Conservation (phyloP, 2,113 vertebrate species). For the Colinus virginianus region DNA sequence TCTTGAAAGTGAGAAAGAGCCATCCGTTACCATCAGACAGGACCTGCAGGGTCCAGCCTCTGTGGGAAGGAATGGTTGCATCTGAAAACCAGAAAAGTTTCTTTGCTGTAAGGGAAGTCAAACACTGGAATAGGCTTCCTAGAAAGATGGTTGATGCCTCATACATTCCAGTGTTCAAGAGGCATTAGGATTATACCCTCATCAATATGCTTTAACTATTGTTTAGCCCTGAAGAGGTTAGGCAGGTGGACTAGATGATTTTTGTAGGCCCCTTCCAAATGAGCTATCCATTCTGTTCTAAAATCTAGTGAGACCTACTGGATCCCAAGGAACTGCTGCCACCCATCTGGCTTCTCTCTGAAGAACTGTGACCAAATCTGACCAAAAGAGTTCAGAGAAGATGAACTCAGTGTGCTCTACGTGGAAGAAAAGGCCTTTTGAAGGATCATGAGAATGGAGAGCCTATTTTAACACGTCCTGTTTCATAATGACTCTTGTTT, state of each 20-base stretch:
- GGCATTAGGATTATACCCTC: background rate
- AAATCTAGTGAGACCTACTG: background rate
- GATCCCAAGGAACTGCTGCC: background rate
- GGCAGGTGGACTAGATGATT: background rate
- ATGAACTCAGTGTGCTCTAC: background rate
- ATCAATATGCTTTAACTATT: background rate
- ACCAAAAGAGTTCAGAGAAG: background rate
- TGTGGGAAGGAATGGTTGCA: fast-evolving
- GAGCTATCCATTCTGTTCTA: background rate
- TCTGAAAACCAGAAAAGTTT: background rate
- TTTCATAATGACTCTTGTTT: slow-evolving; percentile 53
- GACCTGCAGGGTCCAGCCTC: background rate
- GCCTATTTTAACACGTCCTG: slow-evolving; percentile 20
- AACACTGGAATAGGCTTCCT: background rate
- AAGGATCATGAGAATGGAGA: background rate
- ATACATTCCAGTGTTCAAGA: background rate
- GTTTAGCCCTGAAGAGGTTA: background rate
- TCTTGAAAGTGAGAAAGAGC: background rate
- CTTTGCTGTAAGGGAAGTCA: background rate
- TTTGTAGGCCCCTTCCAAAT: background rate
- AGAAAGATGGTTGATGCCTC: background rate
- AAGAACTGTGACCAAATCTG: background rate
- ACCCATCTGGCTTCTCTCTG: background rate
- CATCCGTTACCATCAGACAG: background rate
- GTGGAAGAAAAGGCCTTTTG: slow-evolving; percentile 12